These are phyloP conservation scores for Tychaedon coryphoeus DNA, from an alignment of 2,113 vertebrate genomes.

Conservation along the genomic window DNA sequence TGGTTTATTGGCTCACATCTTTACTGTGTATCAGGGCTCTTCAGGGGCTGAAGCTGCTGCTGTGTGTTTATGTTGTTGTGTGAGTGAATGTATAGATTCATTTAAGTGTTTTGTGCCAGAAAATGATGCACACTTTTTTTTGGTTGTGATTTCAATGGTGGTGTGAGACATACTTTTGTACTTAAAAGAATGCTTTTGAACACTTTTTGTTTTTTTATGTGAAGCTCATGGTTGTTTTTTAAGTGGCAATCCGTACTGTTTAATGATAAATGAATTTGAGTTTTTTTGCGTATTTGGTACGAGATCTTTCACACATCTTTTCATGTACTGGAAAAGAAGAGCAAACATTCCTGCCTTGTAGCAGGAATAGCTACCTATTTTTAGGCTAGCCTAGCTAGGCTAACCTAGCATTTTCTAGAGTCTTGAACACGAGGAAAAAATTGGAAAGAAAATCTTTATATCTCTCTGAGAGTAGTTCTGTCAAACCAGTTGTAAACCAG, in stretches of 20 bases:
- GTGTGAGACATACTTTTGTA: background rate
- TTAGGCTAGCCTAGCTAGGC: background rate
- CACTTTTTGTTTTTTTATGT: background rate
- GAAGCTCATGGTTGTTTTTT: background rate
- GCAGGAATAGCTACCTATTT: background rate
- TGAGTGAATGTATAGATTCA: background rate
- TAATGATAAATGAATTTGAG: background rate
- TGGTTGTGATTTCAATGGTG: background rate
- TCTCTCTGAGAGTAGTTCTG: background rate
- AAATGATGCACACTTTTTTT: background rate
- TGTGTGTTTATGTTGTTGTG: background rate
- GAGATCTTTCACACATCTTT: background rate
- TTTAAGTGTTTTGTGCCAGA: background rate
- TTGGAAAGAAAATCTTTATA: background rate
- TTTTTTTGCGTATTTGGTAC: background rate
- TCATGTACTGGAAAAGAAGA: background rate
- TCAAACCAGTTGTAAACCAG: background rate
- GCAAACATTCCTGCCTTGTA: background rate
- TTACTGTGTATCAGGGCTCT: background rate
- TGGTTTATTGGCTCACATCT: background rate
- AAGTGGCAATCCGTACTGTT: background rate
- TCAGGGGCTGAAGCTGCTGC: background rate
- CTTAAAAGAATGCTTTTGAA: background rate
- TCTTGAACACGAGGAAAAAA: background rate
- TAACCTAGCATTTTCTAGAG: background rate